Conservation (phyloP, 2,113 vertebrate species). For the Peromyscus maniculatus region DNA sequence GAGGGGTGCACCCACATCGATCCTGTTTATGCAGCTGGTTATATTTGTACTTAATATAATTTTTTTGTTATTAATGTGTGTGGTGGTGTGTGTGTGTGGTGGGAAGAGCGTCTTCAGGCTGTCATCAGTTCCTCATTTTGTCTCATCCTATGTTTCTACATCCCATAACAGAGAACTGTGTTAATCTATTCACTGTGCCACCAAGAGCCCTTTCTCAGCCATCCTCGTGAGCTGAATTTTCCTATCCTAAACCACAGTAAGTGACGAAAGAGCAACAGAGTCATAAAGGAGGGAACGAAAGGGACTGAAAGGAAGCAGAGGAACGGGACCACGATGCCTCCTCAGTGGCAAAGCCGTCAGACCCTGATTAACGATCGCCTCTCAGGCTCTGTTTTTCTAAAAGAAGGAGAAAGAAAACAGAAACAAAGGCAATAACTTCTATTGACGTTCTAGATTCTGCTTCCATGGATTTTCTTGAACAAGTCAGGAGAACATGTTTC, state of each 20-base stretch:
- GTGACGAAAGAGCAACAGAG: not conserved
- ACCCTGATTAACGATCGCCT: not conserved
- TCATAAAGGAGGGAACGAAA: not conserved
- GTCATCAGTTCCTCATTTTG: not conserved
- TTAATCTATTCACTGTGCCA: not conserved
- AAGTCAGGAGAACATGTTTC: not conserved
- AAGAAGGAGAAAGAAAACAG: not conserved
- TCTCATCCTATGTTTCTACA: not conserved
- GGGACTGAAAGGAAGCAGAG: not conserved
- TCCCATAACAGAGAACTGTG: not conserved
- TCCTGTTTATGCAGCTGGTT: not conserved
- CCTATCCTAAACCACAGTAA: not conserved
- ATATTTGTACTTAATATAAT: not conserved
- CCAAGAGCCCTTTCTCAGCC: not conserved
- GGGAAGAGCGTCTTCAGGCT: not conserved
- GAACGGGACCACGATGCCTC: not conserved
- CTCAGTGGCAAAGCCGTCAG: not conserved
- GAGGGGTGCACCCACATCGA: rapidly evolving
- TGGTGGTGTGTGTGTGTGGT: not conserved
- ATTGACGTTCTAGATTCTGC: not conserved
- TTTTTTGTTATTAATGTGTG: not conserved
- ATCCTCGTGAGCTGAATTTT: not conserved
- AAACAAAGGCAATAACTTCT: not conserved
- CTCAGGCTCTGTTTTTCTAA: not conserved
- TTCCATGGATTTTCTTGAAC: not conserved